Evolutionary conservation across 2,113 vertebrate species (phyloP).

Genomic region (Marmota monax): DNA sequence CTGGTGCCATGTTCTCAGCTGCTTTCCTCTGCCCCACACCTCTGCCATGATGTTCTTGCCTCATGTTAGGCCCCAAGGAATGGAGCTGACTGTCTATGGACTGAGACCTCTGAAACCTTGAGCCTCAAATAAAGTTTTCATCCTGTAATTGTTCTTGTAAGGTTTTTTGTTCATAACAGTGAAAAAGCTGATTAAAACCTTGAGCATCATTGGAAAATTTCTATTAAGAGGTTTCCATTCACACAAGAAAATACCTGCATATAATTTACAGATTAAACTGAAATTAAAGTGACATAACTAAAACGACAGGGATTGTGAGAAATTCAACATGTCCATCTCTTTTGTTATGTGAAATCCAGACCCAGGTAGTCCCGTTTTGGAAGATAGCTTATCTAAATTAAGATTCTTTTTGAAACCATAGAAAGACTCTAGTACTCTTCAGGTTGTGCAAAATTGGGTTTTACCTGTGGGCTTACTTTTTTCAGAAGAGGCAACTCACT

Average conservation of each 20-base stretch:
- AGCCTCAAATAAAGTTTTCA: no score
- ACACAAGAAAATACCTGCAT: not conserved
- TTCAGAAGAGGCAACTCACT: not conserved
- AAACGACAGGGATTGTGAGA: constrained; percentile 20
- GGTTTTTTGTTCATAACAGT: no score
- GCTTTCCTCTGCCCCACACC: no score
- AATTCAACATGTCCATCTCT: not conserved
- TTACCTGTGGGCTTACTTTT: not conserved
- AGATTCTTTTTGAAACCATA: not conserved
- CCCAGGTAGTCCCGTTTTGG: not conserved
- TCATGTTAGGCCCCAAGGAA: no score
- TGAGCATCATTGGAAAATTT: not conserved
- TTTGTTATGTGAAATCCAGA: constrained; percentile 22
- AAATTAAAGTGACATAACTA: not conserved
- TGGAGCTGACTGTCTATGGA: no score
- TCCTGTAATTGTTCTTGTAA: no score
- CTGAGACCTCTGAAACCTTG: no score
- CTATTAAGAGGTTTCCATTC: not conserved
- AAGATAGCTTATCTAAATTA: not conserved
- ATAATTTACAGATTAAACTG: not conserved
- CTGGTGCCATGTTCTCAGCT: no score
- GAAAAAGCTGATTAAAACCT: no score
- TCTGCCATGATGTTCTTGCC: no score
- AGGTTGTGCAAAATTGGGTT: not conserved
- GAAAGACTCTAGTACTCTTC: not conserved